Percentiles rank a stretch among this genome's conserved stretches.
Conservation (phyloP, 2,113 vertebrate species). For the Microtus oregoni region DNA sequence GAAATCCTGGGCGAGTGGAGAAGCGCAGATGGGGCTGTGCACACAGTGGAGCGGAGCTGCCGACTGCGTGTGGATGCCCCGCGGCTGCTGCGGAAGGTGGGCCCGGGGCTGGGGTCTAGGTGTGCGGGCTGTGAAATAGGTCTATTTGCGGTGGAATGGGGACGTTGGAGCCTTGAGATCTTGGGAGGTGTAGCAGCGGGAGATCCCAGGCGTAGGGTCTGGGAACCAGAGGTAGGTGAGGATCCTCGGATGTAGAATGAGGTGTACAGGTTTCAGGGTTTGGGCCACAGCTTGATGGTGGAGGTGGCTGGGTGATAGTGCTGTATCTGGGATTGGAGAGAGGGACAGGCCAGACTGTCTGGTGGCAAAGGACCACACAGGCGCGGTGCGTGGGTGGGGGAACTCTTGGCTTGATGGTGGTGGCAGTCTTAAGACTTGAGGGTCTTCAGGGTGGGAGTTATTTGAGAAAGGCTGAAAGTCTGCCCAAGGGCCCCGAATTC, state of each 20-base stretch:
- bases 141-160: background rate
- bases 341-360: too few relatives aligned
- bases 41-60: conserved; percentile 90
- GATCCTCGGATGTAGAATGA: background rate
- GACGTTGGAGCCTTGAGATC: background rate
- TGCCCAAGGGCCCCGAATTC: background rate
- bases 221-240: background rate
- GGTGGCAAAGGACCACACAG: background rate
- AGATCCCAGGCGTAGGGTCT: background rate
- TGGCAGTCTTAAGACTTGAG: background rate
- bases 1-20: conserved; percentile 87
- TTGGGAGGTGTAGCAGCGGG: background rate
- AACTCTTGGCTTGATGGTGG: background rate
- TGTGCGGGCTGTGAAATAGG: background rate
- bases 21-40: conserved; percentile 87
- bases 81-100: conserved; percentile 90
- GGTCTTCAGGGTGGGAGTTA: background rate
- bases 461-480: background rate
- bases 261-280: too few relatives aligned
- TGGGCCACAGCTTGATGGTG: background rate
- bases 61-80: conserved; percentile 91
- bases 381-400: background rate
- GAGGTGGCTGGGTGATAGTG: background rate
- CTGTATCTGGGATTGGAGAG: too few relatives aligned
- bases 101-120: background rate